These are phyloP conservation scores for Heliconius hortense DNA, from an alignment of 2,888 invertebrate genomes.

Conservation along the genomic window DNA sequence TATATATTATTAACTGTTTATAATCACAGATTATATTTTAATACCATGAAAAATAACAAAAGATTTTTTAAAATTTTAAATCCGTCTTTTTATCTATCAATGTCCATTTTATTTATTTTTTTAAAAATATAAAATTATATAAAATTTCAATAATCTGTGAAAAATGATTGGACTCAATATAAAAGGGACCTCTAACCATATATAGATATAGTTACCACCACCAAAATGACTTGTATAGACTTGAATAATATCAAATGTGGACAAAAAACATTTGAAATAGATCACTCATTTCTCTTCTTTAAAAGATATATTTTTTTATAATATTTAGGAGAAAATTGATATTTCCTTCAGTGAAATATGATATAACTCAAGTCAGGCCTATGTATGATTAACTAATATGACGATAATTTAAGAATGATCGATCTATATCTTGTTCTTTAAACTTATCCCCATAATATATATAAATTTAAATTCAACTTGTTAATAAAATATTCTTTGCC, in stretches of 20 bases:
- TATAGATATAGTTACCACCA: slow-evolving; percentile 58
- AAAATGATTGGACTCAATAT: slow-evolving; percentile 18
- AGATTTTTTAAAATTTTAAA: background rate
- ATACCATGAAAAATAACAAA: slow-evolving; percentile 1
- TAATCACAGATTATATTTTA: slow-evolving; percentile 33
- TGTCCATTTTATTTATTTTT: slow-evolving; percentile 19
- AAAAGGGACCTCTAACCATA: slow-evolving; percentile 34
- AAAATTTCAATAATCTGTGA: slow-evolving; percentile 13
- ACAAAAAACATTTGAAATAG: background rate
- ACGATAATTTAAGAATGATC: too few species aligned
- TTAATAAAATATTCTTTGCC: too few species aligned
- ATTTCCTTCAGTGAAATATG: too few species aligned
- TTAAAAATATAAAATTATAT: background rate
- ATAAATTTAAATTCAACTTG: background rate
- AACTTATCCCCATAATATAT: background rate
- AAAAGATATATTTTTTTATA: background rate
- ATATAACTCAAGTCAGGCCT: too few species aligned
- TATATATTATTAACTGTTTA: slow-evolving; percentile 21
- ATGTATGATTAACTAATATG: too few species aligned
- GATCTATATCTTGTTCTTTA: background rate
- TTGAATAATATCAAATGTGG: slow-evolving; percentile 3
- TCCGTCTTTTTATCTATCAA: background rate
- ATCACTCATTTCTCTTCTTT: too few species aligned
- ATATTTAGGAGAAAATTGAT: background rate
- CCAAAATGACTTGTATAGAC: slow-evolving; percentile 48